Evolutionary conservation across 2,113 vertebrate species (phyloP).

Genomic region (Equus quagga): DNA sequence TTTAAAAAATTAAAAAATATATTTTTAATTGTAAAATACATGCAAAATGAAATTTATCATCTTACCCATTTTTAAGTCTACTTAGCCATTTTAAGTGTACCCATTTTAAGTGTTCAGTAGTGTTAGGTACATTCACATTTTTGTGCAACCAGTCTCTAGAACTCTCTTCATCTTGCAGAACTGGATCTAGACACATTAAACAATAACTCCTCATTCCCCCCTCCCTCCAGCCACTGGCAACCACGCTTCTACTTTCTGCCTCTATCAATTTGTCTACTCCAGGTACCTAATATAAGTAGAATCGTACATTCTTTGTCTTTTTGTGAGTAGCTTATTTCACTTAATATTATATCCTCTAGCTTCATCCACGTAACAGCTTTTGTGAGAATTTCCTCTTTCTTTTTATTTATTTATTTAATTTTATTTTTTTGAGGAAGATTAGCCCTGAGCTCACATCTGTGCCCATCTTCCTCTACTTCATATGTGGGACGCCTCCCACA

Average conservation of each 20-base stretch:
- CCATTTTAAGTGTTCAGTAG: neutral
- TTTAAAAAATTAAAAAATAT: neutral
- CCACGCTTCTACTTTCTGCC: neutral
- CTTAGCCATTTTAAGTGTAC: too few species aligned
- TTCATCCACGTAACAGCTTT: neutral
- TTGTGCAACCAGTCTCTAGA: neutral
- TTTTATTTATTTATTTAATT: too few species aligned
- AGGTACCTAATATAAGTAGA: neutral
- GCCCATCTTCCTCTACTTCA: too few species aligned
- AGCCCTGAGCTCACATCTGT: too few species aligned
- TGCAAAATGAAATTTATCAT: neutral
- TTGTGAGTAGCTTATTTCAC: conserved; percentile 4
- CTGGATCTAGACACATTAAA: neutral
- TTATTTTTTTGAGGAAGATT: too few species aligned
- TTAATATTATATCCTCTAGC: neutral
- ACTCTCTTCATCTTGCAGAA: neutral
- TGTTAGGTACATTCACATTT: neutral
- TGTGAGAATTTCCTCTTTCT: neutral
- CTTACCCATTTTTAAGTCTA: neutral
- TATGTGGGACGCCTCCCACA: too few species aligned
- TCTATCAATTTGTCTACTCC: neutral
- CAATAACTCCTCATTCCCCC: neutral
- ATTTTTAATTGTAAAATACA: neutral
- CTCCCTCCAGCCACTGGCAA: neutral
- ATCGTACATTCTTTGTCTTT: neutral